Evolutionary conservation across 64 coral and sea anemone species (phyloP).

Genomic region (Platygyra sinensis): DNA sequence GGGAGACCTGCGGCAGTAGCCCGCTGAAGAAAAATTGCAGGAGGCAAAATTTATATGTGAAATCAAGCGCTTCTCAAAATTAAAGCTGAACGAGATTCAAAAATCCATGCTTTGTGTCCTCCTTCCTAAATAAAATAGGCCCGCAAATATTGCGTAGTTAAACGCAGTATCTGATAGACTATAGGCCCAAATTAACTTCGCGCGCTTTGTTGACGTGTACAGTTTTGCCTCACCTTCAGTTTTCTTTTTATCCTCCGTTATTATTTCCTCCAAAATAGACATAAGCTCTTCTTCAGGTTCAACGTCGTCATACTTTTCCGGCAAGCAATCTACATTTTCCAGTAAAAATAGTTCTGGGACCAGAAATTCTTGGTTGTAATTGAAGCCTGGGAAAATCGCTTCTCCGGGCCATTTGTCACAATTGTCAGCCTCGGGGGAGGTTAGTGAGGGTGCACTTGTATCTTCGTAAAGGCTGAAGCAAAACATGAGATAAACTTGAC

Average conservation of each 20-base stretch:
- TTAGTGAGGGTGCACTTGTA: background rate
- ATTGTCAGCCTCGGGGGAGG: conserved; percentile 1
- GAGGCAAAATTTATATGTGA: too few relatives aligned
- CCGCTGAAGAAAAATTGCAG: too few relatives aligned
- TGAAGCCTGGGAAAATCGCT: background rate
- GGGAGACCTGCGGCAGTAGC: too few relatives aligned
- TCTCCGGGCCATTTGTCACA: conserved; percentile 35
- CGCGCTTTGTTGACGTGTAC: background rate
- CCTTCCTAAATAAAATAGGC: background rate
- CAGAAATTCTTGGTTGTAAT: background rate
- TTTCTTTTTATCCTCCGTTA: conserved; percentile 25
- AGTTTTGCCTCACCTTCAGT: conserved; percentile 15
- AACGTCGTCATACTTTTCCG: background rate
- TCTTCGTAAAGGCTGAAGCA: conserved; percentile 25
- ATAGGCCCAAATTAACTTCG: background rate
- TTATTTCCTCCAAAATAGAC: conserved; percentile 43
- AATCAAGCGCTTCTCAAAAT: too few relatives aligned
- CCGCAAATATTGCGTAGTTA: background rate
- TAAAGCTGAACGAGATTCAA: too few relatives aligned
- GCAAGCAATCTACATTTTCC: background rate
- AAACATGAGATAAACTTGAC: background rate
- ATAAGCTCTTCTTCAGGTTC: conserved; percentile 22
- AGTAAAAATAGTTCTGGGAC: conserved; percentile 13
- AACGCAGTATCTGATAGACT: background rate
- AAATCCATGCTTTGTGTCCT: too few relatives aligned